Conservation (phyloP, 2,888 invertebrate species). For the Limnephilus lunatus region DNA sequence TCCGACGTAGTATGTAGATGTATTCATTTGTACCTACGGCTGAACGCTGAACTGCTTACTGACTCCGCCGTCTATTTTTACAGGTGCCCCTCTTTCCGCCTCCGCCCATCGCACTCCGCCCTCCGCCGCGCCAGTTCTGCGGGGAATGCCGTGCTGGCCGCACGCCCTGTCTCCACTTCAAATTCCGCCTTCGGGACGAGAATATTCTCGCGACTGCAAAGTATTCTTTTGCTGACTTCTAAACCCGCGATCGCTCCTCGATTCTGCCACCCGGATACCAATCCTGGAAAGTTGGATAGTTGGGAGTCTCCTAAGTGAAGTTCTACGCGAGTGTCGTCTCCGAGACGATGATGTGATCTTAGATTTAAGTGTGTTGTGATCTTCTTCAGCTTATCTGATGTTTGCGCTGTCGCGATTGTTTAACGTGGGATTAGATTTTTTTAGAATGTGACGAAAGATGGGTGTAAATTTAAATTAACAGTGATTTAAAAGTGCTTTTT, state of each 20-base stretch:
- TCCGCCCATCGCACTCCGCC: not conserved
- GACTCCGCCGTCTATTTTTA: constrained; percentile 51
- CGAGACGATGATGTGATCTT: constrained; percentile 12
- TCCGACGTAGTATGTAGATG: not conserved
- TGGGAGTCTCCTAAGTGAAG: not conserved
- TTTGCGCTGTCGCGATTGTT: constrained; percentile 12
- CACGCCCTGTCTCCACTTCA: constrained; percentile 13
- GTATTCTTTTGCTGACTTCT: not conserved
- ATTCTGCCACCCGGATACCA: constrained; percentile 5
- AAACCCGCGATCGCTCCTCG: not conserved
- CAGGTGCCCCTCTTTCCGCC: constrained; percentile 52
- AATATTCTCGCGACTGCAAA: not conserved
- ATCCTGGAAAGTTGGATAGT: not conserved
- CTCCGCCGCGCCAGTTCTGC: constrained; percentile 31
- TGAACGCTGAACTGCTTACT: not conserved
- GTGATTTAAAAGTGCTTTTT: not conserved
- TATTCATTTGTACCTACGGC: not conserved
- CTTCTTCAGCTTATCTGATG: not conserved
- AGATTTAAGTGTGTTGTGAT: constrained; percentile 26
- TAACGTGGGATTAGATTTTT: constrained; percentile 18
- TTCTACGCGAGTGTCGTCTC: not conserved
- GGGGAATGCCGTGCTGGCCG: constrained; percentile 33
- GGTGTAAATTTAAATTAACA: not conserved
- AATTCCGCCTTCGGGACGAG: constrained; percentile 3
- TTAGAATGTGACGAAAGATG: constrained; percentile 44